These are phyloP conservation scores for Pseudorhiza aurosa DNA, from an alignment of 30 jellyfish, hydroid and myxozoan genomes.

Conservation along the genomic window DNA sequence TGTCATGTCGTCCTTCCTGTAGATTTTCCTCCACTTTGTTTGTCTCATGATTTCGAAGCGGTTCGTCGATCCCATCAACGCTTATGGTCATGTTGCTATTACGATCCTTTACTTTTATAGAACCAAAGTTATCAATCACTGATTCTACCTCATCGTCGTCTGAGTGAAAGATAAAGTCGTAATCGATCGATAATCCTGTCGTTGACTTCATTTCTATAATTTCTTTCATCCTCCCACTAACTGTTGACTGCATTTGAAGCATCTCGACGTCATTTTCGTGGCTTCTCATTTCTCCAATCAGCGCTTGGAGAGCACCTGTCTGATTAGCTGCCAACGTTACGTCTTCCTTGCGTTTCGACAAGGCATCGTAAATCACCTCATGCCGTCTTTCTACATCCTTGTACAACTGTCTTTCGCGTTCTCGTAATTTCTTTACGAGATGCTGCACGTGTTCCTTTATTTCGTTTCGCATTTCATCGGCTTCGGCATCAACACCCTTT, in stretches of 20 bases:
- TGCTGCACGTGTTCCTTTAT: conserved; percentile 65
- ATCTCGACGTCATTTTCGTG: conserved; percentile 87
- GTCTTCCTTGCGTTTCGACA: conserved; percentile 52
- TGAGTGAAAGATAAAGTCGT: conserved; percentile 77
- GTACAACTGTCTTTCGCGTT: conserved; percentile 64
- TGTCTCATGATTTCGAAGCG: background rate
- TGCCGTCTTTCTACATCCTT: conserved; percentile 58
- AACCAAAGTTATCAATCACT: conserved; percentile 77
- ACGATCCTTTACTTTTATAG: conserved; percentile 32
- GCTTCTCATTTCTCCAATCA: conserved; percentile 45
- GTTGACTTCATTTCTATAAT: conserved; percentile 37
- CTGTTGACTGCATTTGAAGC: conserved; percentile 94
- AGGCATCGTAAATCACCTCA: conserved; percentile 30
- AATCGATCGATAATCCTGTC: conserved; percentile 43
- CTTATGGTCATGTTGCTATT: conserved; percentile 20
- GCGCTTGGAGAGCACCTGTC: conserved; percentile 19
- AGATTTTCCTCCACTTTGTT: background rate
- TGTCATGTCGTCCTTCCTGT: background rate
- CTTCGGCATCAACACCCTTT: conserved; percentile 71
- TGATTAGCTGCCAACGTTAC: conserved; percentile 53
- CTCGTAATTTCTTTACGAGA: conserved; percentile 58
- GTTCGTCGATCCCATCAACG: conserved; percentile 21
- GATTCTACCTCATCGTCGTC: conserved; percentile 45
- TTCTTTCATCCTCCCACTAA: conserved; percentile 51
- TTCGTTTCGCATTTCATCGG: conserved; percentile 65